Evolutionary conservation across 1,140 invertebrate genomes (phyloP), one percentile per base, ranked within the genome.

Genomic region (Procambarus virginalis): DNA sequence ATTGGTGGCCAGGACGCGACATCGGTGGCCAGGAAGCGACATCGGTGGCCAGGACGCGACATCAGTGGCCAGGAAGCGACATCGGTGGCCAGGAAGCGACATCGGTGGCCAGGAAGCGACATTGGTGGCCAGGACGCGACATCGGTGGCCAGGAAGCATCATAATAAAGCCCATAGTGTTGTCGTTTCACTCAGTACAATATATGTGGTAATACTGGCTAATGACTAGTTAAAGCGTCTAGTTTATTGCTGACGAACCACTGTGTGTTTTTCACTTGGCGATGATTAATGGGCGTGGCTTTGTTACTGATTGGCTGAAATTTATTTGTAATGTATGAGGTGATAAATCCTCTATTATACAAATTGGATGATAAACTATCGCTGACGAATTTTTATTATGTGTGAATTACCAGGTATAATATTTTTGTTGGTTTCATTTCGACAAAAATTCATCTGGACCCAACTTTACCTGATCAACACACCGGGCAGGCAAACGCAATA

Each of bases 351-450:
- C 4, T 73, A 73, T 73, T 73, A 73, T 73, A 73, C 68, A 73
- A 73, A 73, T 73, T 73, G 68, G 68, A 73, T 73, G 68, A 73
- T 73, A 73, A 73, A 73, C 68, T 73, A 73, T 73, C 68, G 68
- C 3, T 73, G 68, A 5, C n/a, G 68, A 73, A 73, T 73, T 73
- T 73, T 73, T 73, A 73, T 73, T 73, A 73, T 73, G 68, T 73
- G 68, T 34, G 68, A 73, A 73, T 73, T 73, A 73, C 68, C 22
- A 73, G n/a, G 68, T 8, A 73, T 73, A 73, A 73, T 73, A 34
- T 34, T 73, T 73, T 34, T 34, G 5, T 55, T 55, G n/a, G 68
- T 73, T 73, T 6, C n/a, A 10, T 34, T 73, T 22, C 68, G 5
- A 73, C 34, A 73, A 20, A 73, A 20, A 73, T 73, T 73, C 20